Base-by-base conservation (phyloP, 2,888 invertebrate species). In the Ellobium chinense region DNA sequence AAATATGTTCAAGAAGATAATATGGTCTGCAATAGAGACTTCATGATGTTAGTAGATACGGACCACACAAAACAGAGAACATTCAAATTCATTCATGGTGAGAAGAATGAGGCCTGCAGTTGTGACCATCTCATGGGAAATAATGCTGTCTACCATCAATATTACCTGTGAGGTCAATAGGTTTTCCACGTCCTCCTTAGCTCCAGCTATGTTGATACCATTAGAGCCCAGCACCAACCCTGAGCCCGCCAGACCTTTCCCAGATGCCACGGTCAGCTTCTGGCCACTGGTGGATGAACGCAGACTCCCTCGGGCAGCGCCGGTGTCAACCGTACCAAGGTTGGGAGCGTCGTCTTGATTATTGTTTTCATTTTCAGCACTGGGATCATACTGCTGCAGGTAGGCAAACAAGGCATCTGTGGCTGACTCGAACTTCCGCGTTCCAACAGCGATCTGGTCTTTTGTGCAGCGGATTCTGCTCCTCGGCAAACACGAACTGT, bases 341-440 rank as follows among this genome's bases (percentile, higher is more conserved):
- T 62, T 74, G n/a, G 36, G 27, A 3, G 29, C 18, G 3, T 37
- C 37, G 21, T 46, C 34, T 14, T 62, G 62, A n/a, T 62, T 37
- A 37, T 27, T 74, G 36, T 60, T 74, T 12, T 65, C 18, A 18
- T 46, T 31, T 14, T 1, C 46, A 54, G 31, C 46, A 31, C 21
- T 29, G 14, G 73, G 58, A 27, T 46, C 46, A 83, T 89, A 90
- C 83, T 89, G 88, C 29, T 87, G 85, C 46, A 90, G 83, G 81
- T 90, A 90, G 9, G 88, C 87, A 46, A 87, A 81, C n/a, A 90
- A 82, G 21, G 90, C 90, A 63, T 90, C 89, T 0, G 88, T 87
- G 7, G 90, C 90, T 9, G 89, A 89, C 66, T 84, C 81, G 73
- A 86, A 90, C 39, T 87, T 87, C 29, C 82, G 80, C 27, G 83